A percentile compares a stretch with the other conserved stretches of the same genome.
phyloP scores from a whole-genome alignment of 2,888 invertebrate species.

The Drosophila emarginata region DNA sequence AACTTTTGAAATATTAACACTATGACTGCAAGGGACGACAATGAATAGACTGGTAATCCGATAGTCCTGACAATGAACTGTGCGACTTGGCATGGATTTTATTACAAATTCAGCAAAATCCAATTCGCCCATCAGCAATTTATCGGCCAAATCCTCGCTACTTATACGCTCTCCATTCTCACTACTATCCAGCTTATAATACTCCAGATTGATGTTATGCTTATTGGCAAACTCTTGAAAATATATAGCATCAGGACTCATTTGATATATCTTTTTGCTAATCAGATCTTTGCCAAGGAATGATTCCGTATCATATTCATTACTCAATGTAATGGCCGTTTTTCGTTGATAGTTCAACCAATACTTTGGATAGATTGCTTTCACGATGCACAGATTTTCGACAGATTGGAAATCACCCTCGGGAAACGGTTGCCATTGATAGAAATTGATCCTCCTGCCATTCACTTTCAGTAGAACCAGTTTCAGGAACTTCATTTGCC shows the following conservation, averaged over 20 bases:
- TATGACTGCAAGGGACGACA: slow-evolving; percentile 46
- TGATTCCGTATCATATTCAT: background rate
- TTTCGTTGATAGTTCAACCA: background rate
- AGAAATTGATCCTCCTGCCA: background rate
- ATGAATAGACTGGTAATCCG: slow-evolving; percentile 22
- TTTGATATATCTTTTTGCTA: background rate
- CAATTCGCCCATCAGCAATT: background rate
- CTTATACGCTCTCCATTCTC: background rate
- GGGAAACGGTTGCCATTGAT: slow-evolving; percentile 1
- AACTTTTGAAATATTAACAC: slow-evolving; percentile 7
- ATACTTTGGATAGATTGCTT: background rate
- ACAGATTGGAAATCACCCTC: background rate
- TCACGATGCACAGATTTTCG: background rate
- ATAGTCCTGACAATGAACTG: background rate
- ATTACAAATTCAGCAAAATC: slow-evolving; percentile 10
- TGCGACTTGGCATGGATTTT: background rate
- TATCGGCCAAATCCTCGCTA: background rate
- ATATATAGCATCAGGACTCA: background rate
- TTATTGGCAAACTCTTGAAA: background rate
- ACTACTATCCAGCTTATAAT: background rate
- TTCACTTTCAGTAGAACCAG: background rate
- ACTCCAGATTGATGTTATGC: background rate
- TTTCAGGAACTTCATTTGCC: background rate
- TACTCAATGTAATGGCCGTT: background rate
- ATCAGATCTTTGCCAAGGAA: background rate